Evolutionary conservation across 2,113 vertebrate genomes (phyloP).

Genomic region (Crotophaga sulcirostris): DNA sequence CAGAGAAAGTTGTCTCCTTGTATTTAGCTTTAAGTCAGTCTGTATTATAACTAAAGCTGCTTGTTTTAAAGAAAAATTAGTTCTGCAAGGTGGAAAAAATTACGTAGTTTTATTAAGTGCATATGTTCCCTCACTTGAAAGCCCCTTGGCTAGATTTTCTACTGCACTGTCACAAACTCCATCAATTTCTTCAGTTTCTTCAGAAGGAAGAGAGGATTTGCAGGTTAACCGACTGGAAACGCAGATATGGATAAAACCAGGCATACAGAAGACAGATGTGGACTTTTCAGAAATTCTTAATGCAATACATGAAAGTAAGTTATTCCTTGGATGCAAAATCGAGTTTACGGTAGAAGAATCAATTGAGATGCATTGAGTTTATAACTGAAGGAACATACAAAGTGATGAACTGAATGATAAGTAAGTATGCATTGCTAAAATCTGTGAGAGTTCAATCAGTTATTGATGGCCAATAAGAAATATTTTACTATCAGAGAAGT

Average conservation of each 20-base stretch:
- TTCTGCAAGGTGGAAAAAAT: not conserved
- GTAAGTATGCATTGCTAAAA: not conserved
- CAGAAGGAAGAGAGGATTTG: conserved; percentile 80
- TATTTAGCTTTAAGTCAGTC: not conserved
- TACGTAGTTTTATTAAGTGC: conserved; percentile 11
- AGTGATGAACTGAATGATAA: not conserved
- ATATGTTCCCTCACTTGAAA: conserved; percentile 33
- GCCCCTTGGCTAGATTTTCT: conserved; percentile 41
- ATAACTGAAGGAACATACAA: not conserved
- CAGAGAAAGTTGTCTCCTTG: not conserved
- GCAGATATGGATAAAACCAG: conserved; percentile 72
- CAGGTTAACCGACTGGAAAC: conserved; percentile 77
- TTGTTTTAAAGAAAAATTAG: not conserved
- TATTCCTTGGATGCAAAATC: conserved; percentile 56
- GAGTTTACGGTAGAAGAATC: not conserved
- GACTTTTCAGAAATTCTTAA: conserved; percentile 85
- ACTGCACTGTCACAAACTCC: conserved; percentile 61
- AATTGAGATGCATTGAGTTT: not conserved
- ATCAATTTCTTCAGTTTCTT: conserved; percentile 79
- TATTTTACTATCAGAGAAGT: not conserved
- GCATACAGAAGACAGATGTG: conserved; percentile 77
- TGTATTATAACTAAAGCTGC: not conserved
- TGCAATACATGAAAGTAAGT: conserved; percentile 86
- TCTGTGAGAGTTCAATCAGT: not conserved
- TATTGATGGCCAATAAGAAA: not conserved